Evolutionary conservation across 2,797 vertebrate species (phyloP).

Genomic region (Oreochromis mossambicus): DNA sequence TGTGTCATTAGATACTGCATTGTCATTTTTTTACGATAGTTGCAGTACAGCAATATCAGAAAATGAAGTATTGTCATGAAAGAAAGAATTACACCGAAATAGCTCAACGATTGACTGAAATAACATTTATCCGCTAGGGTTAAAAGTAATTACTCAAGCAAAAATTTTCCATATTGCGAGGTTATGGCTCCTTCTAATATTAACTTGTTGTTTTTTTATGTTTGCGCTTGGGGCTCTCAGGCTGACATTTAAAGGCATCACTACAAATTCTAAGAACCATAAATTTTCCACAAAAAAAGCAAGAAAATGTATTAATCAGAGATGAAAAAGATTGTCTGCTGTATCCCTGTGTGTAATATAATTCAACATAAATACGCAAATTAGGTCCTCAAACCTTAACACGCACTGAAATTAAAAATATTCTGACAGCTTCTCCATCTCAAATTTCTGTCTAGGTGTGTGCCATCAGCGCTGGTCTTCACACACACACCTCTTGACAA

Average conservation of each 20-base stretch:
- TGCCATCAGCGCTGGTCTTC: constrained; percentile 5
- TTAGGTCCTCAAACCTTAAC: not conserved
- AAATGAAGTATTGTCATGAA: not conserved
- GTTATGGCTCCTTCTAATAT: not conserved
- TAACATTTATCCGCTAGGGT: not conserved
- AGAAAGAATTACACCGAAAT: not conserved
- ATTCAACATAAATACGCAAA: not conserved
- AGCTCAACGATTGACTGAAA: not conserved
- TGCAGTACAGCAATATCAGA: not conserved
- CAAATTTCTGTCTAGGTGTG: constrained; percentile 4
- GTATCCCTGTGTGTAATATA: not conserved
- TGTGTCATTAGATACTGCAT: not conserved
- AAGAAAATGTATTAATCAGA: not conserved
- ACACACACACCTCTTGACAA: constrained; percentile 50
- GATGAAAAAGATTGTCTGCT: not conserved
- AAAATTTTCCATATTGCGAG: not conserved
- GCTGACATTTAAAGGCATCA: not conserved
- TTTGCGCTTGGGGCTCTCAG: not conserved
- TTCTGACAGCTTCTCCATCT: constrained; percentile 5
- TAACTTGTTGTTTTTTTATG: not conserved
- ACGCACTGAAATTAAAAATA: constrained; percentile 10
- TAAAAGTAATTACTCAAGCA: not conserved
- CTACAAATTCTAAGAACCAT: not conserved
- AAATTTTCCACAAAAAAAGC: not conserved
- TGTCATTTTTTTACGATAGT: not conserved